Base-by-base conservation (phyloP, 2,113 vertebrate species). In the Anthoscopus minutus region DNA sequence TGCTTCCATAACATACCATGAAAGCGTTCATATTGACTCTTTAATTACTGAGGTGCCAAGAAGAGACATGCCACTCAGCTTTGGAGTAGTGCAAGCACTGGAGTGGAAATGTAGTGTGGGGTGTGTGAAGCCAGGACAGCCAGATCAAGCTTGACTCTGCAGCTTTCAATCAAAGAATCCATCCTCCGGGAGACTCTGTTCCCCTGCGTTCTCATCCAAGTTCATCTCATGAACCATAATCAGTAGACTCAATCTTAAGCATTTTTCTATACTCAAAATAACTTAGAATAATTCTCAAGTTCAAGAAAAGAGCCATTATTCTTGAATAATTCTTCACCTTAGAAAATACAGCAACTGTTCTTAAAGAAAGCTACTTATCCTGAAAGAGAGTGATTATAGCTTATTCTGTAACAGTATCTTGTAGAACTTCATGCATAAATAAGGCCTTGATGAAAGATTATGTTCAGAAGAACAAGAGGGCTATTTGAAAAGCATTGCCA, bases 311-410 rank as follows among this genome's bases (percentile, higher is more conserved):
- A 77, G 28, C 4, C 71, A 42, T 82, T 95, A 90, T 64, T 93
- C 67, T 60, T 47, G 15, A 86, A 53, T 83, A 94, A 92, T 71
- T 66, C 54, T 67, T 81, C 85, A 83, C 40, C 88, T 95, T 78
- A 73, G 47, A 67, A 92, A 92, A 84, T 71, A 94, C 58, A 74
- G 74, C 76, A 94, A 96, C 57, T 60, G 21, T 45, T 90, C 85
- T 60, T 92, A 92, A 94, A 86, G 81, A 80, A 96, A 94, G 67
- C 33, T 79, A 94, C 72, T 95, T 90, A 92, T 23, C 48, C 53
- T 70, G 21, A 54, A 84, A 86, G 38, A 88, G 78, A 89, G 76
- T 89, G 82, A 95, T 91, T 89, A 91, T 37, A 92, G 69, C 64
- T 94, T 78, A 95, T 83, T 90, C 62, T 13, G 6, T 88, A 93